phyloP scores from a whole-genome alignment of 2,797 vertebrate species.

The Diplodus sargus region DNA sequence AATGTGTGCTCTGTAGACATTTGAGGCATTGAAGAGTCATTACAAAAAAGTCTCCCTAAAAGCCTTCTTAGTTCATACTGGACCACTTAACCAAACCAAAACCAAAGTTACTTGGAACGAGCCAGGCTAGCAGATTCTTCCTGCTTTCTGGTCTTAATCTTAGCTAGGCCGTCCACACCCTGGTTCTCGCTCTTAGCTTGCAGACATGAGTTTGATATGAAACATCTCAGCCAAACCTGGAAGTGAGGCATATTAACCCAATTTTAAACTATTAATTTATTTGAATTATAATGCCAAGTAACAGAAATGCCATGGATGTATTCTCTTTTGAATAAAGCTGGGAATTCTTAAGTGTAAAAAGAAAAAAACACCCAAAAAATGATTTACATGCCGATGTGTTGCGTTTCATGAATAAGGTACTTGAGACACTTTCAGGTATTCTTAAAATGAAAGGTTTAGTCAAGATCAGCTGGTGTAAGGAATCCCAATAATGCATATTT shows the following conservation, averaged over 20 bases:
- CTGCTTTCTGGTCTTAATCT: neutral
- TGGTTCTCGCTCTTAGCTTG: too few relatives aligned
- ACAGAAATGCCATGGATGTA: too few relatives aligned
- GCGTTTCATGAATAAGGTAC: neutral
- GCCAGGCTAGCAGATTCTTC: neutral
- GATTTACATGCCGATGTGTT: neutral
- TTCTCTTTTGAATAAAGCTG: neutral
- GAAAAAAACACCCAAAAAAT: neutral
- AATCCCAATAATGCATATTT: neutral
- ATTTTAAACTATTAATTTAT: too few relatives aligned
- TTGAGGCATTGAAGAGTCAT: constrained; percentile 10
- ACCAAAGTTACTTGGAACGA: neutral
- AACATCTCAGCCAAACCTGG: too few relatives aligned
- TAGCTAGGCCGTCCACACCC: neutral
- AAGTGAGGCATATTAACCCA: too few relatives aligned
- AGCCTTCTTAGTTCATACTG: neutral
- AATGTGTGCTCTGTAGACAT: constrained; percentile 24
- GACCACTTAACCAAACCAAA: neutral
- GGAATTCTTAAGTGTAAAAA: too few relatives aligned
- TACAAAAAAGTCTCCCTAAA: neutral
- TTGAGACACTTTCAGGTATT: rapidly evolving
- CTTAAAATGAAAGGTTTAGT: neutral
- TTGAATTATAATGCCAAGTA: too few relatives aligned
- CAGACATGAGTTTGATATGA: neutral
- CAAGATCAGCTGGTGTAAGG: neutral